Evolutionary conservation across 2,797 vertebrate genomes (phyloP).

Genomic region (Holocentrus rufus): DNA sequence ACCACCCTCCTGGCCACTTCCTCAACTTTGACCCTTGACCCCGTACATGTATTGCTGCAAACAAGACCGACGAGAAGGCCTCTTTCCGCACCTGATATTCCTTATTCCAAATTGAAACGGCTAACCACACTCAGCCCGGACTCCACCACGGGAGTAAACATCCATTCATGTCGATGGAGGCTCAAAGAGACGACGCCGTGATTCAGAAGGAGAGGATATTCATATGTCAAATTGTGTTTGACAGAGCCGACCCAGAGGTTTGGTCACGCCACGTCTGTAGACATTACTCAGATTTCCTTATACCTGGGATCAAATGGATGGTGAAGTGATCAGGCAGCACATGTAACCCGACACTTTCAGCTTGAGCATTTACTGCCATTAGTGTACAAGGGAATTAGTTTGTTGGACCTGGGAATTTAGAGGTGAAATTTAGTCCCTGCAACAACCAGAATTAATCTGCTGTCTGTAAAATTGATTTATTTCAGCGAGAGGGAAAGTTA

Average conservation of each 20-base stretch:
- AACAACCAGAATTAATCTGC: not conserved
- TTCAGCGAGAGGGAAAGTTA: too few species aligned
- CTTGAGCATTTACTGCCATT: constrained; percentile 3
- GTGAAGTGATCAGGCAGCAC: constrained; percentile 68
- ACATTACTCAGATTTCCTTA: constrained; percentile 75
- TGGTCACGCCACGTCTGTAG: constrained; percentile 83
- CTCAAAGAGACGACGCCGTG: constrained; percentile 83
- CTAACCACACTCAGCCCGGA: constrained; percentile 70
- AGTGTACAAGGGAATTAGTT: not conserved
- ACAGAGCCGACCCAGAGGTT: constrained; percentile 85
- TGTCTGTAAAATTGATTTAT: too few species aligned
- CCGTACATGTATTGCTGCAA: constrained; percentile 84
- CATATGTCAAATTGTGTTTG: constrained; percentile 88
- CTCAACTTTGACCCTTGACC: constrained; percentile 91
- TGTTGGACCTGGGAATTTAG: not conserved
- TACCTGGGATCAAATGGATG: constrained; percentile 22
- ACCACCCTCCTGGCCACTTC: constrained; percentile 83
- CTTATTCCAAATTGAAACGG: constrained; percentile 79
- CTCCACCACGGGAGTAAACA: constrained; percentile 83
- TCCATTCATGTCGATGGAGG: constrained; percentile 79
- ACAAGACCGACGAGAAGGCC: constrained; percentile 86
- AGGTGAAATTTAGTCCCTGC: not conserved
- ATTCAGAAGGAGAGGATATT: constrained; percentile 73
- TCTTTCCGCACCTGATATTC: constrained; percentile 83
- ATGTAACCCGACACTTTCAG: constrained; percentile 8